phyloP scores from a whole-genome alignment of 2,113 vertebrate species.

The Hyaena hyaena region DNA sequence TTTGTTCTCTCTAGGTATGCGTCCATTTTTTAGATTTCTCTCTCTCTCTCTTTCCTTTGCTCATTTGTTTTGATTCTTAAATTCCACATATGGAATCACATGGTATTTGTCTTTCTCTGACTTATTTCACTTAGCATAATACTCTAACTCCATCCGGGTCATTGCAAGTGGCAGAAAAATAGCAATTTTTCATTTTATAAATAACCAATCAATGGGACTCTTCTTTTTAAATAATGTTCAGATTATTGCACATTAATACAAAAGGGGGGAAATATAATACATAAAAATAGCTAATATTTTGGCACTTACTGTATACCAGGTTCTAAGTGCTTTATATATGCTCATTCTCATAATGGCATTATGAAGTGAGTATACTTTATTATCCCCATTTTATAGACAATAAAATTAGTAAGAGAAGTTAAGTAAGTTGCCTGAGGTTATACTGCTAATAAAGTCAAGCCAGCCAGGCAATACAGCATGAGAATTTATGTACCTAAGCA shows the following conservation, averaged over 20 bases:
- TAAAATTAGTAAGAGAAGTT: neutral
- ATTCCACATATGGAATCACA: neutral
- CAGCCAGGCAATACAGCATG: neutral
- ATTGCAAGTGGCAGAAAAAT: neutral
- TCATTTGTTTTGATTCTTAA: too few relatives aligned
- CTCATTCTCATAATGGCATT: neutral
- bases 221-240: slow-evolving; percentile 62
- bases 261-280: neutral
- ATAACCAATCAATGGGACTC: neutral
- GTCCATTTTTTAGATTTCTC: neutral
- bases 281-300: neutral
- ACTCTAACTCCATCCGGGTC: neutral
- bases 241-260: neutral
- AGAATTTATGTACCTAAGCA: neutral
- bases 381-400: neutral
- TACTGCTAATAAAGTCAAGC: neutral
- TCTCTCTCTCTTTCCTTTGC: too few relatives aligned
- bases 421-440: neutral
- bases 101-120: neutral
- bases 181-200: slow-evolving; percentile 35
- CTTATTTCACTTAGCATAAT: neutral
- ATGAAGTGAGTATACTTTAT: neutral
- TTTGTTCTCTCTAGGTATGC: neutral
- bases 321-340: neutral
- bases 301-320: neutral